Percentiles rank a stretch among this genome's conserved stretches.
phyloP scores from a whole-genome alignment of 2,113 vertebrate species.

The Melanocharis versteri region DNA sequence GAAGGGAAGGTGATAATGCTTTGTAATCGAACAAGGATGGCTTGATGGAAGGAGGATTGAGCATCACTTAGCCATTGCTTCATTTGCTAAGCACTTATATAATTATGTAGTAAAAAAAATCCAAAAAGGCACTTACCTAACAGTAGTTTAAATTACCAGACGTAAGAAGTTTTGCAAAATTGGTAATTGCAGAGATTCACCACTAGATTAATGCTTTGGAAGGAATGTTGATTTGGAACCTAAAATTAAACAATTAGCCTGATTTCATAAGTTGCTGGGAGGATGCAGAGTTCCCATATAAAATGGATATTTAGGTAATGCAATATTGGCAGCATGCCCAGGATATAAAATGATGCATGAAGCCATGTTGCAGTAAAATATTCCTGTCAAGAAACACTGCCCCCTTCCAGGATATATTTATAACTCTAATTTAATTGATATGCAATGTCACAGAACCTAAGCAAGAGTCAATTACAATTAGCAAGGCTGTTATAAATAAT shows the following conservation, averaged over 20 bases:
- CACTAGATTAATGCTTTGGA: conserved; percentile 39
- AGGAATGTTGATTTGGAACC: conserved; percentile 38
- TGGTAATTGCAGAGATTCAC: conserved; percentile 44
- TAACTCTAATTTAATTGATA: not conserved
- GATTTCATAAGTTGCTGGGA: conserved; percentile 50
- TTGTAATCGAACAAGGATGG: not conserved
- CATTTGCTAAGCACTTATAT: not conserved
- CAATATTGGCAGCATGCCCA: conserved; percentile 26
- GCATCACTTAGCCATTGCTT: not conserved
- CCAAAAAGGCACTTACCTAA: not conserved
- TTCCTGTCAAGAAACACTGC: conserved; percentile 31
- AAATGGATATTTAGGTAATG: conserved; percentile 50
- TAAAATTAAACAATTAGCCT: conserved; percentile 60
- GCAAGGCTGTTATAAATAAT: not conserved
- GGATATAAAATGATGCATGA: not conserved
- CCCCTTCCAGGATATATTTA: not conserved
- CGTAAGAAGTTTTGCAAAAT: not conserved
- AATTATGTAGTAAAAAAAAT: not conserved
- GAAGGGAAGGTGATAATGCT: not conserved
- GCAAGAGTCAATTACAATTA: conserved; percentile 10
- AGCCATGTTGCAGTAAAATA: conserved; percentile 9
- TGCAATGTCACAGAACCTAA: not conserved
- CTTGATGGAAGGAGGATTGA: not conserved
- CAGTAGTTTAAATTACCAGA: not conserved
- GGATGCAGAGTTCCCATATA: conserved; percentile 24